Conservation (phyloP, 2,113 vertebrate genomes). For the Eonycteris spelaea region DNA sequence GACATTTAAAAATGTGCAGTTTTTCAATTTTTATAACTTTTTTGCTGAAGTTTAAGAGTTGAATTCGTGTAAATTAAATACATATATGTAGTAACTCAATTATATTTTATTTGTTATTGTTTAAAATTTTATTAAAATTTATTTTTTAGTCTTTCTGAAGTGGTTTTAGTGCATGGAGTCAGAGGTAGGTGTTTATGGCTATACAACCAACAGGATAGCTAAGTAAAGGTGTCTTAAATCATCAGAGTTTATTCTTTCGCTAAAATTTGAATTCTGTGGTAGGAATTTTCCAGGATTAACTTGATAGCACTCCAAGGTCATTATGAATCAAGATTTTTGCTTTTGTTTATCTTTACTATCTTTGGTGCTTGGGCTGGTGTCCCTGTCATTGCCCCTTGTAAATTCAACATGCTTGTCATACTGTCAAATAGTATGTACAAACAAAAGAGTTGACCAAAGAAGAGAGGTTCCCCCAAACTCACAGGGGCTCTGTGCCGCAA, state of each 20-base stretch:
- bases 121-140: background rate
- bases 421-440: background rate
- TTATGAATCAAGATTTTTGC: background rate
- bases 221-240: background rate
- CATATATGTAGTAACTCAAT: background rate
- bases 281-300: background rate
- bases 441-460: background rate
- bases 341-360: background rate
- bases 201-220: background rate
- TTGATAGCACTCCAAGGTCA: background rate
- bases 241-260: background rate
- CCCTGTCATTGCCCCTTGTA: background rate
- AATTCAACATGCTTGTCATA: background rate
- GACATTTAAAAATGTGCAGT: background rate
- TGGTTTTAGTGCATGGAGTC: background rate
- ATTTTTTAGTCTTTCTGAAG: background rate
- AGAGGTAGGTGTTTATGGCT: background rate
- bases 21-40: background rate
- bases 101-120: background rate
- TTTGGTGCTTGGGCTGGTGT: background rate
- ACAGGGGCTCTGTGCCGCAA: background rate
- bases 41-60: background rate
- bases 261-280: background rate
- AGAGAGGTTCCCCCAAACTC: rapidly evolving
- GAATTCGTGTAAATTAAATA: background rate